Evolutionary conservation across 2,113 vertebrate genomes (phyloP).

Genomic region (Oophaga pumilio): DNA sequence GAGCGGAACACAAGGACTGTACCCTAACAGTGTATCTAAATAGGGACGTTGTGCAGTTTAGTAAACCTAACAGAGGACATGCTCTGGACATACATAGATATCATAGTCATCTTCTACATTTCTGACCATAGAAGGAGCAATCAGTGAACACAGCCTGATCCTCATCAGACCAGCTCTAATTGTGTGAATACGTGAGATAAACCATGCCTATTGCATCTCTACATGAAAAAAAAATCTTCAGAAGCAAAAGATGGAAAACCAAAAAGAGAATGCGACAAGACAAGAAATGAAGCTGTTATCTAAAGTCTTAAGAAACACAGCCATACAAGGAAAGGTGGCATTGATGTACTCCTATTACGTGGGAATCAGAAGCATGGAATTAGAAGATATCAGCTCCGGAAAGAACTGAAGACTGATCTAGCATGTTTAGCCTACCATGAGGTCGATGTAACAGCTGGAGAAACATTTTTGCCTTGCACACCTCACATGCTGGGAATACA

Average conservation of each 20-base stretch:
- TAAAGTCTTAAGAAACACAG: neutral
- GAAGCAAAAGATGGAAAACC: neutral
- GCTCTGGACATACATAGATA: too few relatives aligned
- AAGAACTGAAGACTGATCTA: neutral
- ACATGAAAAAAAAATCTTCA: neutral
- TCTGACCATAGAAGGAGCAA: neutral
- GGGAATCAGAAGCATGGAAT: too few relatives aligned
- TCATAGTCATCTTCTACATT: neutral
- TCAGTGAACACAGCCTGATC: neutral
- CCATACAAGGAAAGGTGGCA: neutral
- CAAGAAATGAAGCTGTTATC: neutral
- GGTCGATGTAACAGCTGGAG: neutral
- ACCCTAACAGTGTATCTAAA: too few relatives aligned
- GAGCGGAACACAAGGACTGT: too few relatives aligned
- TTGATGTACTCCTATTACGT: too few relatives aligned
- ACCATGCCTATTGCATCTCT: neutral
- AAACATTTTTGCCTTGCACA: neutral
- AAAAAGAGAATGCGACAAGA: neutral
- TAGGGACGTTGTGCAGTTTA: too few relatives aligned
- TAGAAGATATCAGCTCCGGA: neutral
- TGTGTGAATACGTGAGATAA: neutral
- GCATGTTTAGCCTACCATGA: neutral
- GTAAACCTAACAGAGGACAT: too few relatives aligned
- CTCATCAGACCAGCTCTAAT: neutral
- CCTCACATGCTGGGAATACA: neutral